These are phyloP conservation scores for Penaeus monodon DNA, from an alignment of 2,888 invertebrate genomes.

Conservation along the genomic window DNA sequence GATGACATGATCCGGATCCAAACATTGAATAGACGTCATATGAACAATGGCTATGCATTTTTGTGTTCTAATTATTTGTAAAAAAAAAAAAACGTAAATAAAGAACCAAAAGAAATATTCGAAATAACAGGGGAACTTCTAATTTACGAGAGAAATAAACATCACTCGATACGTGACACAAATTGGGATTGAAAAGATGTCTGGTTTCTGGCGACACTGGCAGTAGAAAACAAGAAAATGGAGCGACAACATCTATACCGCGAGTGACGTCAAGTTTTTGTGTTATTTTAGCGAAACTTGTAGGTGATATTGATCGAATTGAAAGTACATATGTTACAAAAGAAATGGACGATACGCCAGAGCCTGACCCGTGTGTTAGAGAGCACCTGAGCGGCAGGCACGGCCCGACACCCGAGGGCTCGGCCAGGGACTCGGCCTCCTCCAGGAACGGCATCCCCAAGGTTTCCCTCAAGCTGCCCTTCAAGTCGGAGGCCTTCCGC, in stretches of 20 bases:
- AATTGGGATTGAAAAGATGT: background rate
- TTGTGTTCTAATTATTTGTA: background rate
- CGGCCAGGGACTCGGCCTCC: slow-evolving; percentile 12
- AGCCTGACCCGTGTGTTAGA: background rate
- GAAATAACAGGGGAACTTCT: no score
- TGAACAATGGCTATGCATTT: background rate
- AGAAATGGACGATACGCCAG: slow-evolving; percentile 48
- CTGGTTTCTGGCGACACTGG: background rate
- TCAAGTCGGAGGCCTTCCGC: slow-evolving; percentile 49
- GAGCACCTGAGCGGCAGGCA: slow-evolving; percentile 4
- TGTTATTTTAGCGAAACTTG: background rate
- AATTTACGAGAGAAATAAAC: no score
- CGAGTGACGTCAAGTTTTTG: background rate
- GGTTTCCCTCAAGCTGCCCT: slow-evolving; percentile 42
- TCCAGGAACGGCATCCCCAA: slow-evolving; percentile 15
- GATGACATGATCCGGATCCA: no score
- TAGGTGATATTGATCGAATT: background rate
- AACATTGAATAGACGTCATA: slow-evolving; percentile 3
- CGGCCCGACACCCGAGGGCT: slow-evolving; percentile 25
- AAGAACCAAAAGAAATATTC: background rate
- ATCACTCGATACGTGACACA: background rate
- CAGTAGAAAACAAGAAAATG: slow-evolving; percentile 52
- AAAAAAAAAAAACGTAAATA: background rate
- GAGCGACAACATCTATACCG: slow-evolving; percentile 11
- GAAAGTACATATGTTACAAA: background rate